These are phyloP conservation scores for Coryphaenoides rupestris DNA, from an alignment of 2,113 vertebrate genomes.

Conservation along the genomic window DNA sequence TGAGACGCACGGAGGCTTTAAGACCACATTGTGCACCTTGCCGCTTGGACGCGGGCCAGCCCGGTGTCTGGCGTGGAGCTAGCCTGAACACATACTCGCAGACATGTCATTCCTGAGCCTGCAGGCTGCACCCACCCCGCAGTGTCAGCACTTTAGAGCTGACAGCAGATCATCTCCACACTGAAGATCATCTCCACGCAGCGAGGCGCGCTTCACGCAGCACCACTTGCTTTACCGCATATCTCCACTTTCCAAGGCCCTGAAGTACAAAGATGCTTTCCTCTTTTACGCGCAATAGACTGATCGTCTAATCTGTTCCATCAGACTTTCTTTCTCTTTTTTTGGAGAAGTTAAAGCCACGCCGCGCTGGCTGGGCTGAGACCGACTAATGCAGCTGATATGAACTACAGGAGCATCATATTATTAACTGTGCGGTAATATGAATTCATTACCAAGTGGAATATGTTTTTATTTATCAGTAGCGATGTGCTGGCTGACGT, in stretches of 20 bases:
- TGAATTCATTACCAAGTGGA: conserved; percentile 85
- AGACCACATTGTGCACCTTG: conserved; percentile 44
- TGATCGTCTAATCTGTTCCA: too few species aligned
- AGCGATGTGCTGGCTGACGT: conserved; percentile 79
- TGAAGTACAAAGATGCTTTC: too few species aligned
- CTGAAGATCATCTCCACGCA: conserved; percentile 32
- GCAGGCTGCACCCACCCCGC: conserved; percentile 61
- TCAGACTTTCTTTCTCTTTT: too few species aligned
- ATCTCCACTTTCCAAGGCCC: too few species aligned
- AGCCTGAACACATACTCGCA: conserved; percentile 74
- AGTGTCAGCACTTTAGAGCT: conserved; percentile 65
- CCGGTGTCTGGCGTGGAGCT: conserved; percentile 68
- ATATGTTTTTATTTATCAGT: conserved; percentile 82
- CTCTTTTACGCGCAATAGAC: too few species aligned
- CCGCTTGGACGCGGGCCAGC: conserved; percentile 64
- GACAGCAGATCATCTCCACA: conserved; percentile 59
- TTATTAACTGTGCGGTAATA: conserved; percentile 71
- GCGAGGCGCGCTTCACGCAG: neutral
- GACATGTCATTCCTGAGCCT: conserved; percentile 71
- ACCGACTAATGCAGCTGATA: conserved; percentile 44
- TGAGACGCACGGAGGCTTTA: neutral
- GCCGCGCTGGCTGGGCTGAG: too few species aligned
- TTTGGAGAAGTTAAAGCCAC: too few species aligned
- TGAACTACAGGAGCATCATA: conserved; percentile 51
- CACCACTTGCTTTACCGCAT: neutral